phyloP scores from a whole-genome alignment of 2,888 invertebrate genomes.

The Petrophora chlorosata region DNA sequence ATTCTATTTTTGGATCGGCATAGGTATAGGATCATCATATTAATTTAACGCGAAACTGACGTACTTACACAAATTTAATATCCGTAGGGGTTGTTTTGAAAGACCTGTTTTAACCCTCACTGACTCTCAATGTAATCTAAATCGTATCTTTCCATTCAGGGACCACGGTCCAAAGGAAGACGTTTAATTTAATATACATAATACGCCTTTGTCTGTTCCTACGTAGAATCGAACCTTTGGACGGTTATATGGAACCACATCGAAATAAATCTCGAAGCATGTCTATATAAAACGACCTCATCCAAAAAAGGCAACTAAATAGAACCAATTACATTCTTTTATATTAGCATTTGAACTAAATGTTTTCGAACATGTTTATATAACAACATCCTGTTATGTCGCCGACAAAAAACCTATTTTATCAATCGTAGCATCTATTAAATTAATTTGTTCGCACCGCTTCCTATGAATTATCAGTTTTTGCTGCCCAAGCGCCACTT shows the following conservation, averaged over 20 bases:
- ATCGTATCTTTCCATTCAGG: conserved; percentile 22
- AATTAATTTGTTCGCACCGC: conserved; percentile 24
- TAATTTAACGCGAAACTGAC: conserved; percentile 8
- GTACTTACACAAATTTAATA: conserved; percentile 9
- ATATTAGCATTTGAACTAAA: background rate
- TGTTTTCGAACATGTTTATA: conserved; percentile 4
- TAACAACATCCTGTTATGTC: conserved; percentile 30
- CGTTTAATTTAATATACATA: conserved; percentile 24
- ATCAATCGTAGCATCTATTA: conserved; percentile 10
- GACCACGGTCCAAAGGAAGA: conserved; percentile 22
- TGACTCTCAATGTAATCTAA: conserved; percentile 22
- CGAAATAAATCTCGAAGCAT: no score
- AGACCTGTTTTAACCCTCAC: conserved; percentile 15
- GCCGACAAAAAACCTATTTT: conserved; percentile 26
- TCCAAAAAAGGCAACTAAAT: no score
- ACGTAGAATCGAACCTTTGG: conserved; percentile 14
- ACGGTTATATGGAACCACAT: no score
- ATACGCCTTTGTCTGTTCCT: conserved; percentile 23
- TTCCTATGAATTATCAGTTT: conserved; percentile 24
- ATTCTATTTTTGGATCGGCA: no score
- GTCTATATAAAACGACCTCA: no score
- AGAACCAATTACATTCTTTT: conserved; percentile 1
- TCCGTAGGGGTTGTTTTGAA: conserved; percentile 17
- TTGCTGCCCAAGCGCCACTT: conserved; percentile 29
- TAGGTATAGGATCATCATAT: conserved; percentile 13